Conservation (phyloP, 2,888 invertebrate species). For the Drosophila limbata region DNA sequence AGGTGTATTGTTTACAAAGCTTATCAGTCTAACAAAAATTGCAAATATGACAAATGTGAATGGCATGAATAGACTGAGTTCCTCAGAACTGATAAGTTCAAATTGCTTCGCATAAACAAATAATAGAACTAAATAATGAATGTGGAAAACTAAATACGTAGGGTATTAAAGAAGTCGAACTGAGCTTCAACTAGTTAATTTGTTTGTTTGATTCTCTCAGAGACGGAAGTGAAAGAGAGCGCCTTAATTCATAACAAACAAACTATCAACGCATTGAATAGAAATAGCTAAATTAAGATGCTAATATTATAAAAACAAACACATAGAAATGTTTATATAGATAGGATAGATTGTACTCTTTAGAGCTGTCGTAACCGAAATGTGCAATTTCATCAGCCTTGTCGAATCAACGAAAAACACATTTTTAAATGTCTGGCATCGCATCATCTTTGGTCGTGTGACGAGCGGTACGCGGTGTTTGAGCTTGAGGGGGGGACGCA, state of each 20-base stretch:
- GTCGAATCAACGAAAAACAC: conserved; percentile 31
- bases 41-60: conserved; percentile 35
- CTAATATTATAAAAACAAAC: conserved; percentile 30
- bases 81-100: conserved; percentile 49
- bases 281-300: conserved; percentile 51
- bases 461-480: neutral
- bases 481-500: neutral
- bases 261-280: conserved; percentile 58
- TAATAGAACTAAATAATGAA: neutral
- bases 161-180: conserved; percentile 13
- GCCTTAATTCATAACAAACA: conserved; percentile 61
- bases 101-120: conserved; percentile 13
- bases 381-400: conserved; percentile 74
- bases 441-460: neutral
- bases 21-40: conserved; percentile 38
- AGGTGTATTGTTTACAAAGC: conserved; percentile 27
- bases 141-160: neutral
- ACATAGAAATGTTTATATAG: conserved; percentile 4
- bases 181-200: conserved; percentile 9
- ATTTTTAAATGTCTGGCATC: conserved; percentile 17
- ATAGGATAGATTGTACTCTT: conserved; percentile 7
- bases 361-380: conserved; percentile 52
- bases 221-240: neutral
- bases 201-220: conserved; percentile 2
- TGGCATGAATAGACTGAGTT: conserved; percentile 31